phyloP scores from a whole-genome alignment of 2,113 vertebrate genomes.

The Percopsis transmontana region DNA sequence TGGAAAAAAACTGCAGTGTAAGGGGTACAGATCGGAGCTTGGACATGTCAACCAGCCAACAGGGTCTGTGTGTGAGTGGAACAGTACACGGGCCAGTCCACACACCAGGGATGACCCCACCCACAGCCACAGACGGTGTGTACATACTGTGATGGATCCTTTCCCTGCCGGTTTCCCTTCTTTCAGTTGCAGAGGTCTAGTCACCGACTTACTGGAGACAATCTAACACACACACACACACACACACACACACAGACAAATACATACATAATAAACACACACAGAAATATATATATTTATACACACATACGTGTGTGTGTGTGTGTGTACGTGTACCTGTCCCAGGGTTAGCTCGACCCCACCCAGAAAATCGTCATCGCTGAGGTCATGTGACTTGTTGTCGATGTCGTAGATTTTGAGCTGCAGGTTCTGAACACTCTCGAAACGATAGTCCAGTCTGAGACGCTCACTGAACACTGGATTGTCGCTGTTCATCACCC shows the following conservation, averaged over 20 bases:
- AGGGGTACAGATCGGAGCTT: no score
- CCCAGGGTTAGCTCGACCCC: slow-evolving; percentile 87
- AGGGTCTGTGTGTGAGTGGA: neutral
- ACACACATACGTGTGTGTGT: neutral
- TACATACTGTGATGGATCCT: slow-evolving; percentile 82
- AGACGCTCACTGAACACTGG: slow-evolving; percentile 88
- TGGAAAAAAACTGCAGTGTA: no score
- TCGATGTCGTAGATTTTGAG: slow-evolving; percentile 89
- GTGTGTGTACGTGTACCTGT: slow-evolving; percentile 77
- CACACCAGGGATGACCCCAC: no score
- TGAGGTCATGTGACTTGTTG: slow-evolving; percentile 83
- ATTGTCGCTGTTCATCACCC: slow-evolving; percentile 82
- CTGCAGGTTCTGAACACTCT: slow-evolving; percentile 89
- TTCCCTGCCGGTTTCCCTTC: slow-evolving; percentile 89
- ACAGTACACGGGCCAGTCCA: no score
- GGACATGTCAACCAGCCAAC: no score
- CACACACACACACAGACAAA: neutral
- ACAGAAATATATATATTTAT: neutral
- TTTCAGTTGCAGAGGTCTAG: slow-evolving; percentile 86
- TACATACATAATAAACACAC: neutral
- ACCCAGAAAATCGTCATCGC: slow-evolving; percentile 89
- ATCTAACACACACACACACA: slow-evolving; percentile 75
- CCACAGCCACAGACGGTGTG: neutral
- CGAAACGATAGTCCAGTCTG: slow-evolving; percentile 87
- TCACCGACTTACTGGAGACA: slow-evolving; percentile 86